Percentiles rank a stretch among this genome's conserved stretches.
Conservation (phyloP, 2,797 vertebrate genomes). For the Falco cherrug region DNA sequence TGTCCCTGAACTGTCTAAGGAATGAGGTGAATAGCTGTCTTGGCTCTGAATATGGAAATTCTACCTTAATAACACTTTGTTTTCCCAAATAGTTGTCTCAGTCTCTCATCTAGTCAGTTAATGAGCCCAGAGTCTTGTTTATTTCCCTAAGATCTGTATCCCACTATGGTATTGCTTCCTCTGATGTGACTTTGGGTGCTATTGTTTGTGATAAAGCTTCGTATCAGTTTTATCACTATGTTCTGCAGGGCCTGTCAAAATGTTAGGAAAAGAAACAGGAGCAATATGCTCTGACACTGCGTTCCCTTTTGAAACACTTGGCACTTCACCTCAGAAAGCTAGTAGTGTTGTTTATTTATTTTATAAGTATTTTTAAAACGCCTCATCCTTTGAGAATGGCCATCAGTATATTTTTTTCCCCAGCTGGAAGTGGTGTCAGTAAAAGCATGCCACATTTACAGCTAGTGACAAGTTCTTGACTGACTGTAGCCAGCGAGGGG, state of each 20-base stretch:
- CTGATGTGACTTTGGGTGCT: neutral
- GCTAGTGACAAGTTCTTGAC: slow-evolving; percentile 55
- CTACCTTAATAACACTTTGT: neutral
- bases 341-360: slow-evolving; percentile 48
- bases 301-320: slow-evolving; percentile 57
- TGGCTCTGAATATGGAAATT: neutral
- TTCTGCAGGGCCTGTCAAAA: slow-evolving; percentile 57
- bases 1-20: neutral
- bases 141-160: neutral
- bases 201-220: slow-evolving; percentile 46
- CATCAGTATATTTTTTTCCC: slow-evolving; percentile 47
- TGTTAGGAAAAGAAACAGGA: slow-evolving; percentile 26
- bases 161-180: neutral
- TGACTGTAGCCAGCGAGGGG: slow-evolving; percentile 4
- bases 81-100: neutral
- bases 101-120: neutral
- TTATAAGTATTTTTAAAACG: slow-evolving; percentile 43
- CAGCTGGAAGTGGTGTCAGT: slow-evolving; percentile 41
- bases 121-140: neutral
- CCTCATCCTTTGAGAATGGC: slow-evolving; percentile 58
- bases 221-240: neutral
- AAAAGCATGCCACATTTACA: slow-evolving; percentile 22
- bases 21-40: neutral
- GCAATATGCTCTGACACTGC: neutral
- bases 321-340: slow-evolving; percentile 55